These are phyloP conservation scores for Paradoxurus hermaphroditus DNA, from an alignment of 2,113 vertebrate species.

Conservation along the genomic window DNA sequence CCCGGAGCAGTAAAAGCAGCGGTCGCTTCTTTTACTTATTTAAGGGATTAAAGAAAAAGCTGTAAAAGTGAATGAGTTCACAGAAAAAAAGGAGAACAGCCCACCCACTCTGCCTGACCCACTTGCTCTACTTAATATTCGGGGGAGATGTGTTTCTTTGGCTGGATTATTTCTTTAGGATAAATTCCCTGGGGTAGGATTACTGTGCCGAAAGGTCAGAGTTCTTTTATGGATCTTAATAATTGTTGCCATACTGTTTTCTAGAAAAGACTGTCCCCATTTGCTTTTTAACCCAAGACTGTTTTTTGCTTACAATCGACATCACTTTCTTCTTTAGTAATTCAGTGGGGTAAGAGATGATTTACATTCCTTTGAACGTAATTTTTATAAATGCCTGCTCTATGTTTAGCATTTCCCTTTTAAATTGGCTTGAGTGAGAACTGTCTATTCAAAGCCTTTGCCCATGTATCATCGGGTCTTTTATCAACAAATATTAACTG, in stretches of 20 bases:
- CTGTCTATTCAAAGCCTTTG: background rate
- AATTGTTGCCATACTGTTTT: background rate
- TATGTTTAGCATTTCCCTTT: background rate
- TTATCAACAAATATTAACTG: background rate
- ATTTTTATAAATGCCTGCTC: background rate
- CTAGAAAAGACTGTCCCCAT: background rate
- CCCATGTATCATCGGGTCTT: background rate
- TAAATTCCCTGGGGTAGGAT: background rate
- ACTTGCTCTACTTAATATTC: background rate
- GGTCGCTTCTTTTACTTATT: background rate
- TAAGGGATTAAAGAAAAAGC: background rate
- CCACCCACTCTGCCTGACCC: background rate
- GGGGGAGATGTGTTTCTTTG: background rate
- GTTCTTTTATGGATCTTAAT: background rate
- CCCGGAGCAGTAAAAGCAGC: background rate
- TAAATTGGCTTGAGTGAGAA: background rate
- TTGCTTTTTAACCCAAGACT: background rate
- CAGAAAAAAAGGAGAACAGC: background rate
- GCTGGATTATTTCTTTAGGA: background rate
- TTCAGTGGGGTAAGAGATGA: background rate
- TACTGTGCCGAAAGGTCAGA: background rate
- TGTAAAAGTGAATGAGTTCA: background rate
- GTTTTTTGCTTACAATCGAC: background rate
- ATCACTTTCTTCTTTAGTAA: background rate
- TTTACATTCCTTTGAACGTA: background rate